A percentile compares a stretch with the other conserved stretches of the same genome.
Evolutionary conservation across 2,888 invertebrate genomes (phyloP).

Genomic region (Tricholauxania praeusta): DNA sequence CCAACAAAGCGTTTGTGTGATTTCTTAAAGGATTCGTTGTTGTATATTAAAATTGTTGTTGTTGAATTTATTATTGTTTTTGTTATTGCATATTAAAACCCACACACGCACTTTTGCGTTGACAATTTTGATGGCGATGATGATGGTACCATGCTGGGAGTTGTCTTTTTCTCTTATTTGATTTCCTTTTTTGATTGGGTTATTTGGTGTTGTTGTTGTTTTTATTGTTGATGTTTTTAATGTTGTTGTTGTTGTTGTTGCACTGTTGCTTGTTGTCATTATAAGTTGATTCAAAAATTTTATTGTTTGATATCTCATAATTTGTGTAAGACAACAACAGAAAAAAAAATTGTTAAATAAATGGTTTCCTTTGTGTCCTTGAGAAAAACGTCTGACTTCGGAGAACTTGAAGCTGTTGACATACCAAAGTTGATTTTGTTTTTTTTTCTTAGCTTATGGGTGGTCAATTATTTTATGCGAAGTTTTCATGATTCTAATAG

Average conservation of each 20-base stretch:
- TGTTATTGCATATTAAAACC: constrained; percentile 20
- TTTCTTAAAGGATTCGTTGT: constrained; percentile 20
- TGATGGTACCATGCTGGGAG: constrained; percentile 37
- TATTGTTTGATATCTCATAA: constrained; percentile 27
- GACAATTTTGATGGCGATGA: constrained; percentile 39
- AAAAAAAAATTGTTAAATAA: too few relatives aligned
- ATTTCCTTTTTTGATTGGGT: not conserved
- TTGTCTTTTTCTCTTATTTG: not conserved
- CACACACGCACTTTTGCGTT: constrained; percentile 31
- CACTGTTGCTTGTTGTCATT: constrained; percentile 20
- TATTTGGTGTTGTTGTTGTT: not conserved
- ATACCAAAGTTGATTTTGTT: too few relatives aligned
- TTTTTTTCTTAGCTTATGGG: too few relatives aligned
- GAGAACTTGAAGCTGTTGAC: too few relatives aligned
- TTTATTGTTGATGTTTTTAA: not conserved
- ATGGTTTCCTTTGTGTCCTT: too few relatives aligned
- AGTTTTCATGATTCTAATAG: too few relatives aligned
- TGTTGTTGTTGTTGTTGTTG: constrained; percentile 7
- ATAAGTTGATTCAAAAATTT: constrained; percentile 15
- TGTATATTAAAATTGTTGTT: constrained; percentile 15
- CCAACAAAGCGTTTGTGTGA: not conserved
- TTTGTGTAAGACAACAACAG: not conserved
- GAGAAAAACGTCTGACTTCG: too few relatives aligned
- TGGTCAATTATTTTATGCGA: too few relatives aligned
- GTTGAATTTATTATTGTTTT: constrained; percentile 9